Conservation (phyloP, 1,140 invertebrate species). For the Drosophila pectinifera region DNA sequence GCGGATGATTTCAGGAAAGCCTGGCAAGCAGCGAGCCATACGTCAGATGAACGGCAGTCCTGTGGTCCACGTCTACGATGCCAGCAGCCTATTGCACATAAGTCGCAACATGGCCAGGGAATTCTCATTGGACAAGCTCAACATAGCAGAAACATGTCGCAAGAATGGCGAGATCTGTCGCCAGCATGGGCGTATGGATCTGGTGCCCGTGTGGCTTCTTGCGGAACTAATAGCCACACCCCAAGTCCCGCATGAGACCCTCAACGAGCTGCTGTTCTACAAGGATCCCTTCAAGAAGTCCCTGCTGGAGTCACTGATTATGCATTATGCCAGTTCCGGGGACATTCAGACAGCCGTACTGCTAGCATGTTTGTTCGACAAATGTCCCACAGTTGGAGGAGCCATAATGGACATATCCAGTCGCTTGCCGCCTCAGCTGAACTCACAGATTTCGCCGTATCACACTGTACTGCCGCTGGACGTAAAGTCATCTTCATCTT, state of each 20-base stretch:
- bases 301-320: constrained; percentile 93
- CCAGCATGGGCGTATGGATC: constrained; percentile 90
- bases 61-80: constrained; percentile 92
- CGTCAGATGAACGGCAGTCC: constrained; percentile 85
- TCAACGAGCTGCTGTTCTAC: constrained; percentile 73
- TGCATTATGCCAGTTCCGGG: constrained; percentile 90
- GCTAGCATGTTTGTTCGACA: constrained; percentile 94
- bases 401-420: constrained; percentile 36
- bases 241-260: constrained; percentile 78
- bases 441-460: constrained; percentile 93
- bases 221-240: constrained; percentile 90
- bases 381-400: constrained; percentile 61
- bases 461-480: constrained; percentile 95
- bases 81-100: constrained; percentile 91
- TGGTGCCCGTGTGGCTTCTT: constrained; percentile 94
- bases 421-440: constrained; percentile 61
- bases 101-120: constrained; percentile 92
- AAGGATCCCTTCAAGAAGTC: constrained; percentile 94
- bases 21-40: constrained; percentile 82
- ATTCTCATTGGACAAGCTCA: constrained; percentile 89
- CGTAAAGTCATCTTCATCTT: constrained; percentile 47
- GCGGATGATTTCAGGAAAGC: constrained; percentile 86
- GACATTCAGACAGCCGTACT: constrained; percentile 98
- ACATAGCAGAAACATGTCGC: constrained; percentile 89
- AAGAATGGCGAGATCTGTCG: constrained; percentile 91